Base-by-base conservation (phyloP, 2,797 vertebrate genomes). In the Anas flavirostris region DNA sequence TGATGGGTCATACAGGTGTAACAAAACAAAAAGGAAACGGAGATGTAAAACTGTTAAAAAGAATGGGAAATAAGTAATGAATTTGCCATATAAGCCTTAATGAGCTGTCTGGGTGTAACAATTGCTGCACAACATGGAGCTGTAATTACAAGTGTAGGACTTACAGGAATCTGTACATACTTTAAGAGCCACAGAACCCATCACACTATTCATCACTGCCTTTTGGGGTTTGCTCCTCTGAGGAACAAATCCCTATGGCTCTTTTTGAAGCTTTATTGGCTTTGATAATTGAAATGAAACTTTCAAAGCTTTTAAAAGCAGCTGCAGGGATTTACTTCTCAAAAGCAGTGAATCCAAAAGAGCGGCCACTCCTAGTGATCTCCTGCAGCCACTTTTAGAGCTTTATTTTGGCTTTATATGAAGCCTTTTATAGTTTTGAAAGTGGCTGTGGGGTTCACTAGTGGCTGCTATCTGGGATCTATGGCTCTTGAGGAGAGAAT, bases 211-310 rank as follows among this genome's bases (percentile, higher is more conserved):
- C 95, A 91, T 95, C 88, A 37, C 83, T 91, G 95, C 91, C 95
- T 97, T 93, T 94, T 96, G 95, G 96, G 94, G 94, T 90, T 96
- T 96, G 68, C 88, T 94, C 16, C 95, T 96, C 86, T 68, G 94
- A 97, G 96, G 88, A 95, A 62, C 83, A 96, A 95, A 93, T 96
- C 96, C 95, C 91, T 55, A 62, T 96, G 94, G 95, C 94, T 96
- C 88, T 88, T 96, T 96, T 81, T 91, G 96, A 93, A 95, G 93
- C 93, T 96, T 94, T 95, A 95, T 96, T 96, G 83, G 75, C 92
- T 96, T 96, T 97, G 93, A 87, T 97, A 96, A 95, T 94, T 93
- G 94, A 94, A 95, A 83, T 79, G 90, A 96, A 96, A 93, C 91
- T 94, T 96, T 86, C 79, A 96, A 95, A 94, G 94, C 90, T 93